A percentile compares a stretch with the other conserved stretches of the same genome.
These are phyloP conservation scores for Gnatocerus cornutus DNA, from an alignment of 2,888 invertebrate genomes.

Conservation along the genomic window DNA sequence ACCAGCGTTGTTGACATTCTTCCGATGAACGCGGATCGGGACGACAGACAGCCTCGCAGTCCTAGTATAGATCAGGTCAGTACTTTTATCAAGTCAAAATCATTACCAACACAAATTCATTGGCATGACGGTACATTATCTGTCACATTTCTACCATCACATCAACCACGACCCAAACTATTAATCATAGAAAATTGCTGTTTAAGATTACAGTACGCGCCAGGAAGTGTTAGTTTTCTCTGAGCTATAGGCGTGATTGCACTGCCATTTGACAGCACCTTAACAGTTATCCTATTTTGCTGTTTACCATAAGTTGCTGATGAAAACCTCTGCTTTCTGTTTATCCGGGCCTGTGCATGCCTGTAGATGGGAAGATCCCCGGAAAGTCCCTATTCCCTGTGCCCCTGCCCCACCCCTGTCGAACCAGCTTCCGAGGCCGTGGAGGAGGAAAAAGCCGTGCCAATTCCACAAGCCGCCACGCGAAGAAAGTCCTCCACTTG, in stretches of 20 bases:
- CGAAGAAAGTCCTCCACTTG: slow-evolving; percentile 80
- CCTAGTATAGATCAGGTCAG: slow-evolving; percentile 94
- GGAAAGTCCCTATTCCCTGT: slow-evolving; percentile 68
- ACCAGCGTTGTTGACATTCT: slow-evolving; percentile 71
- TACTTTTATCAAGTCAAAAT: slow-evolving; percentile 43
- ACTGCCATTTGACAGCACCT: slow-evolving; percentile 55
- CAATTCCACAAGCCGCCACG: slow-evolving; percentile 67
- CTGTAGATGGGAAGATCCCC: slow-evolving; percentile 69
- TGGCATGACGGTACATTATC: slow-evolving; percentile 37
- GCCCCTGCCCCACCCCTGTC: slow-evolving; percentile 72
- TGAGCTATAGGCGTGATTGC: slow-evolving; percentile 48
- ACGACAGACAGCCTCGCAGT: slow-evolving; percentile 80
- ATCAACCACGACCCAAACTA: slow-evolving; percentile 14
- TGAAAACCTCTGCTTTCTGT: slow-evolving; percentile 62
- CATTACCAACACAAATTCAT: slow-evolving; percentile 27
- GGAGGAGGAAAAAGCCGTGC: slow-evolving; percentile 67
- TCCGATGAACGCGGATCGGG: slow-evolving; percentile 61
- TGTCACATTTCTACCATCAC: slow-evolving; percentile 32
- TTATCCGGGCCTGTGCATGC: slow-evolving; percentile 66
- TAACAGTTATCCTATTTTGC: slow-evolving; percentile 61
- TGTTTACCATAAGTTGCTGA: slow-evolving; percentile 65
- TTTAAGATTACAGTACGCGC: slow-evolving; percentile 47
- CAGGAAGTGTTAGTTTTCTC: slow-evolving; percentile 51
- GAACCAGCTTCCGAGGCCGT: slow-evolving; percentile 71
- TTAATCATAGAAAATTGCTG: slow-evolving; percentile 47